Evolutionary conservation across 2,113 vertebrate genomes (phyloP).

Genomic region (Spheniscus mendiculus): DNA sequence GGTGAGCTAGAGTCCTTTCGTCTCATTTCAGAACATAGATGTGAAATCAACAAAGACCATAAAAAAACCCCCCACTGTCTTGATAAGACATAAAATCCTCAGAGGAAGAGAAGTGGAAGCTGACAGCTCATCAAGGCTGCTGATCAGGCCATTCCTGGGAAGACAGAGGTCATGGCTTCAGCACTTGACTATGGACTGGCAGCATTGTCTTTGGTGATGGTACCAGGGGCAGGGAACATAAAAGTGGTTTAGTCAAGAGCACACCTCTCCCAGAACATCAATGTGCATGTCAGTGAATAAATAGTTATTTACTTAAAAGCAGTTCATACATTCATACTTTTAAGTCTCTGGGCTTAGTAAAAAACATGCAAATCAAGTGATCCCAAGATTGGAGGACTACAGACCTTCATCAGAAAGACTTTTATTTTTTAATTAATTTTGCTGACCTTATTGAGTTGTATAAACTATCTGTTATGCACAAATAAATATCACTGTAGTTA

Average conservation of each 20-base stretch:
- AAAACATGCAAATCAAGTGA: background rate
- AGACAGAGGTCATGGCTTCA: background rate
- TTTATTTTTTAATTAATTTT: background rate
- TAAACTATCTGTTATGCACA: background rate
- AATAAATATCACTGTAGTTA: background rate
- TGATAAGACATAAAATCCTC: background rate
- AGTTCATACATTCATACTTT: background rate
- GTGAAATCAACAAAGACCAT: background rate
- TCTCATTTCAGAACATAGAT: background rate
- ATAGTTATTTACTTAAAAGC: background rate
- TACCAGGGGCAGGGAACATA: background rate
- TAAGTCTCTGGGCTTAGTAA: background rate
- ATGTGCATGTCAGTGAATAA: background rate
- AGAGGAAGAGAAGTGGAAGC: background rate
- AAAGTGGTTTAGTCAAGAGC: background rate
- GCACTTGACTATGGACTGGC: too few species aligned
- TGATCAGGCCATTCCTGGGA: background rate
- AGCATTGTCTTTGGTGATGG: background rate
- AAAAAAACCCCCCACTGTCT: background rate
- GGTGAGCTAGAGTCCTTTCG: background rate
- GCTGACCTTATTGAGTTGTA: background rate
- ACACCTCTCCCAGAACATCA: background rate
- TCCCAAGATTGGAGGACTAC: background rate
- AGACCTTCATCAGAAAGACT: background rate
- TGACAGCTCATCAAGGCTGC: background rate